A percentile compares a stretch with the other conserved stretches of the same genome.
These are phyloP conservation scores for Eupithecia insigniata DNA, from an alignment of 2,888 invertebrate species.

Conservation along the genomic window DNA sequence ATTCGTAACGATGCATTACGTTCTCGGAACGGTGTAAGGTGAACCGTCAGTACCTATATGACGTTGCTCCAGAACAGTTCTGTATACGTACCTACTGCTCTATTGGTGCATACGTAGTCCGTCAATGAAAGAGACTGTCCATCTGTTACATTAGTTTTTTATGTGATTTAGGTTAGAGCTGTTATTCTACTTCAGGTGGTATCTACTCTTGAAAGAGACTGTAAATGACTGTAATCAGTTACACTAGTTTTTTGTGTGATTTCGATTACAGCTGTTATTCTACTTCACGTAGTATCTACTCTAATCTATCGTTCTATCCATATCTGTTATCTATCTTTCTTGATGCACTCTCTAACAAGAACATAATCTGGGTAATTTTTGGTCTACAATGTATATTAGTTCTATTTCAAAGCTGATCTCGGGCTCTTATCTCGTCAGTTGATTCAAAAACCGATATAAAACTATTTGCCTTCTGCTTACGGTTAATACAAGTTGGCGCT, in stretches of 20 bases:
- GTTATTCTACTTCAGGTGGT: background rate
- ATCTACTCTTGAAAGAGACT: background rate
- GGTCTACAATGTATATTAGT: background rate
- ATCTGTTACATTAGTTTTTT: background rate
- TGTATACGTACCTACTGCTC: background rate
- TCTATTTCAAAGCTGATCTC: background rate
- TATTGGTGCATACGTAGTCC: background rate
- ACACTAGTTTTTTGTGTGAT: background rate
- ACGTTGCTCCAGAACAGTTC: background rate
- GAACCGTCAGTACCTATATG: background rate
- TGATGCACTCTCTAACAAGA: background rate
- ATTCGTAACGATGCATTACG: constrained; percentile 41
- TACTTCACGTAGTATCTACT: background rate
- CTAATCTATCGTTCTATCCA: no score
- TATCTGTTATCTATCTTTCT: no score
- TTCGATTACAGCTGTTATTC: background rate
- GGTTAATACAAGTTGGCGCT: background rate
- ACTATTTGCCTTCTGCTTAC: background rate
- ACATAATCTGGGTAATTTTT: no score
- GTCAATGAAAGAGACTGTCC: background rate
- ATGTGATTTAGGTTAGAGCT: background rate
- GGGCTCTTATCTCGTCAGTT: background rate
- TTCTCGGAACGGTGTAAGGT: constrained; percentile 28
- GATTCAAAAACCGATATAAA: background rate
- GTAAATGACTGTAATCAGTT: background rate